phyloP scores from a whole-genome alignment of 1,140 invertebrate genomes.

The Lamellibrachia luymesi region DNA sequence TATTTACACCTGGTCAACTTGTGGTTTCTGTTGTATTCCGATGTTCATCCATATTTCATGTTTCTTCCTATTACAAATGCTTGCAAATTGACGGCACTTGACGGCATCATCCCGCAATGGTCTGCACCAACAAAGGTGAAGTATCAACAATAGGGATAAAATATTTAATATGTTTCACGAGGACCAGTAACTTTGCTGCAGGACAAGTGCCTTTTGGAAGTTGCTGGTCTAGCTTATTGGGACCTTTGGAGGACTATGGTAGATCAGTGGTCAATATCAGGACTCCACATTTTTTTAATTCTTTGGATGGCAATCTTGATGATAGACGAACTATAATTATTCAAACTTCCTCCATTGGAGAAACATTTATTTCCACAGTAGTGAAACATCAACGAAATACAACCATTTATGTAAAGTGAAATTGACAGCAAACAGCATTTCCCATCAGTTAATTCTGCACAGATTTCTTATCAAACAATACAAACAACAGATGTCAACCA shows the following conservation, averaged over 20 bases:
- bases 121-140: neutral
- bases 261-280: neutral
- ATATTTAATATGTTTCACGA: too few relatives aligned
- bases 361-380: neutral
- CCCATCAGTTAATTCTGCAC: neutral
- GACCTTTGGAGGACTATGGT: too few relatives aligned
- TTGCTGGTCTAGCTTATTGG: too few relatives aligned
- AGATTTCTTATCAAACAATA: neutral
- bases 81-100: neutral
- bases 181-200: too few relatives aligned
- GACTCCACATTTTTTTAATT: too few relatives aligned
- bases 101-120: neutral
- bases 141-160: neutral
- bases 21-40: neutral
- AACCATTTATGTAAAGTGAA: neutral
- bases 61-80: neutral
- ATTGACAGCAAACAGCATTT: neutral
- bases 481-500: neutral
- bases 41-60: neutral
- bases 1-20: neutral
- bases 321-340: neutral
- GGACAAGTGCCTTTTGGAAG: too few relatives aligned
- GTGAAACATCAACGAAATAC: slow-evolving; percentile 1
- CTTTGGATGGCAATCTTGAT: neutral
- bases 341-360: neutral